A percentile compares a stretch with the other conserved stretches of the same genome.
These are phyloP conservation scores for Amblyteles armatorius DNA, from an alignment of 2,888 invertebrate species.

Conservation along the genomic window DNA sequence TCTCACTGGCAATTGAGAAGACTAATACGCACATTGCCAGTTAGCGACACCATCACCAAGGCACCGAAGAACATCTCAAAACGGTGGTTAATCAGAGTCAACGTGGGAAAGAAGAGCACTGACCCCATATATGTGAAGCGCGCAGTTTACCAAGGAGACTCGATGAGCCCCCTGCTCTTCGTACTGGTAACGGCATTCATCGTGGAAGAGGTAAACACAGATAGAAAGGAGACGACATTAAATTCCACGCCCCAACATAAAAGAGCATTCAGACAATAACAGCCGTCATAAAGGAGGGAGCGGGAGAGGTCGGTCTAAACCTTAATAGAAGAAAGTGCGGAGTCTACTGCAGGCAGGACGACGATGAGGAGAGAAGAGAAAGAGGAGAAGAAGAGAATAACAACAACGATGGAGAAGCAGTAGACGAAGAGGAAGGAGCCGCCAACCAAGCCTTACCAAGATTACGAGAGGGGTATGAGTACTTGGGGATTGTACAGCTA, in stretches of 20 bases:
- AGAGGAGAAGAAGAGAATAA: not conserved
- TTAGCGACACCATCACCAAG: not conserved
- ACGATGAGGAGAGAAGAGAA: not conserved
- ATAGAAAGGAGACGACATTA: too few relatives aligned
- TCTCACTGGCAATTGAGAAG: slow-evolving; percentile 42
- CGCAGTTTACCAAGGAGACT: slow-evolving; percentile 60
- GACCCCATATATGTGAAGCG: slow-evolving; percentile 26
- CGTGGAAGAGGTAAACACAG: too few relatives aligned
- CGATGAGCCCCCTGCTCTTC: slow-evolving; percentile 63
- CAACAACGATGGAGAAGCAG: too few relatives aligned
- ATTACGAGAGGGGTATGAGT: too few relatives aligned
- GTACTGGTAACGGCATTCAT: not conserved
- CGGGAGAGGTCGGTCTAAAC: slow-evolving; percentile 12
- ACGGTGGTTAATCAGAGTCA: not conserved
- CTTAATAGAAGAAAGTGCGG: slow-evolving; percentile 41
- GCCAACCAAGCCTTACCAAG: too few relatives aligned
- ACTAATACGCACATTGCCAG: slow-evolving; percentile 9
- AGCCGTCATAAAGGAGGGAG: too few relatives aligned
- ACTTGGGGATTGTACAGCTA: not conserved
- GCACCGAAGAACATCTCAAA: not conserved
- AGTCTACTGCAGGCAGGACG: slow-evolving; percentile 3
- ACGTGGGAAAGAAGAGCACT: not conserved
- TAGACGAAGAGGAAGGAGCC: too few relatives aligned
- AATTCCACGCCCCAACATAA: too few relatives aligned
- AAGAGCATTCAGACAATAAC: too few relatives aligned